Evolutionary conservation across 1,140 invertebrate genomes (phyloP), one percentile per base, ranked within the genome.

Genomic region (Agraylea sexmaculata): DNA sequence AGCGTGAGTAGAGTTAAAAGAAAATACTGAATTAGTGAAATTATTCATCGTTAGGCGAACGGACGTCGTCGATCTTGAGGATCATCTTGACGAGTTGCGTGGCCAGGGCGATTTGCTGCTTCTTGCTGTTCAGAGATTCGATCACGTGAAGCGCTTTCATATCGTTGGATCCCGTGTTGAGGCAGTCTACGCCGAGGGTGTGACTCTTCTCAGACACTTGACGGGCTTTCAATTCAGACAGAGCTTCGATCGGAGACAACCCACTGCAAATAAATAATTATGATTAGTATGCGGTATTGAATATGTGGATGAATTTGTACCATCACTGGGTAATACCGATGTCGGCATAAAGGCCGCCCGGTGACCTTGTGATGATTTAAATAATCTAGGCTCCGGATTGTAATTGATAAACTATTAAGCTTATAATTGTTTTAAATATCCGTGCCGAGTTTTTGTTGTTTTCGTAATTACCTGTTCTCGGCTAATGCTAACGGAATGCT

Each of bases 11-110:
- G n/a, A n/a, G n/a, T n/a, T n/a, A n/a, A n/a, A n/a, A n/a, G n/a
- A n/a, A n/a, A n/a, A n/a, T n/a, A n/a, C n/a, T n/a, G n/a, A n/a
- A n/a, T n/a, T n/a, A n/a, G n/a, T n/a, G n/a, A n/a, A n/a, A n/a
- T n/a, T n/a, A n/a, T n/a, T 38, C 21, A 38, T 81, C 78, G 15
- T 64, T 71, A 1, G 82, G 78, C 3, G 83, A 84, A 45, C 95
- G 76, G 34, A 99, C 85, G 59, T 99, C 96, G 64, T 99, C 96
- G 43, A 99, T 99, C 68, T 99, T 99, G 28, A 99, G 71, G 47
- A 99, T 98, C 95, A 99, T 99, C 64, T 96, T 95, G 5, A 98
- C 93, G 17, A 99, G 71, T 58, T 96, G 88, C 0, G 95, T 96
- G 2, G 96, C 94, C 37, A 99, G 68, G 16, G 93, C 69, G 15